Evolutionary conservation across 2,888 invertebrate genomes (phyloP), one percentile per base, ranked within the genome.

Genomic region (Melinaea marsaeus): DNA sequence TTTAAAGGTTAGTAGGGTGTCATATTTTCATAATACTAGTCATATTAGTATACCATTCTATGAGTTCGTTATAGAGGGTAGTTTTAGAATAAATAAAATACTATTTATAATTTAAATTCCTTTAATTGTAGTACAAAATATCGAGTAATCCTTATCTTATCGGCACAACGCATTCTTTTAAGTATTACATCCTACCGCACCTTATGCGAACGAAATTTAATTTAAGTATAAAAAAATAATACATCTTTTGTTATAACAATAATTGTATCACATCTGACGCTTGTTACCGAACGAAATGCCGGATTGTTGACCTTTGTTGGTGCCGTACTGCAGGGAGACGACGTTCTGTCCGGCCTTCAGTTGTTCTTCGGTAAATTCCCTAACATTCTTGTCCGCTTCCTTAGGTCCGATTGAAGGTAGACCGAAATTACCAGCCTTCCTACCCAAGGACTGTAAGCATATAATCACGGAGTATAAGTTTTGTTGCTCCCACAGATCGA

Each of bases 251-350:
- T 74, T 67, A 71, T 66, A 68, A 74, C 63, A 67, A 70, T 66
- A 66, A 61, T 64, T 51, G 68, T 62, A 92, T 94, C 94, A 98
- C 95, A 98, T 98, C 89, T 99, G 98, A 81, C 98, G 94, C 76
- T 97, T 97, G 89, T 96, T 98, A 74, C 99, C 99, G 83, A 99
- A 97, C 77, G 96, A 98, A 84, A 98, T 96, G 66, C 99, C 99
- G 65, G 96, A 95, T 88, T 98, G 98, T 79, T 93, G 98, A 57
- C 98, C 98, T 88, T 99, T 98, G 92, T 99, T 99, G 79, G 97
- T 96, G 64, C 99, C 99, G 87, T 98, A 98, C 85, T 99, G 99
- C 67, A 98, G 92, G 56, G 96, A 96, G 81, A 98, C 98, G 62
- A 99, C 96, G 71, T 95, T 94, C 81, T 98, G 96, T 0, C 98